These are phyloP conservation scores for Euwallacea fornicatus DNA, from an alignment of 1,140 invertebrate genomes.

Conservation along the genomic window DNA sequence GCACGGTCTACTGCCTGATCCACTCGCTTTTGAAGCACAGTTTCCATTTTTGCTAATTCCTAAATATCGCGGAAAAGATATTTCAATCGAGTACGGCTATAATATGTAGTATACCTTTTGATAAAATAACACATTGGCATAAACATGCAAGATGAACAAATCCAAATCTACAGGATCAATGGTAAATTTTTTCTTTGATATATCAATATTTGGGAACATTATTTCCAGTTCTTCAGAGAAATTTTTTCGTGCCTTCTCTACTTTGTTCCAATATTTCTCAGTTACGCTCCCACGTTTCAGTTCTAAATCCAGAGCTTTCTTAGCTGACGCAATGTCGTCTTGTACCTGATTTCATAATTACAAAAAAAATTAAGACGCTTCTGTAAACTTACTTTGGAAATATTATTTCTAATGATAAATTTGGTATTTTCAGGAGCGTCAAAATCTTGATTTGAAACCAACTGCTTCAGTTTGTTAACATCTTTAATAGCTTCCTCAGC, in stretches of 20 bases:
- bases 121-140: conserved; percentile 65
- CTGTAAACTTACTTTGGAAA: conserved; percentile 58
- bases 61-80: neutral
- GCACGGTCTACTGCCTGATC: conserved; percentile 64
- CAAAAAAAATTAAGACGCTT: neutral
- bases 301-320: conserved; percentile 61
- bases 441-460: conserved; percentile 49
- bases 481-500: conserved; percentile 54
- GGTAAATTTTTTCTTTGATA: conserved; percentile 65
- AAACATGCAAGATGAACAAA: conserved; percentile 67
- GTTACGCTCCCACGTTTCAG: conserved; percentile 60
- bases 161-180: conserved; percentile 67
- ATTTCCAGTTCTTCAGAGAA: conserved; percentile 73
- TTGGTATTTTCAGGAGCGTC: conserved; percentile 52
- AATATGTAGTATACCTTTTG: conserved; percentile 57
- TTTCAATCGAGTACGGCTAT: neutral
- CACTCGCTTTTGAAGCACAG: conserved; percentile 63
- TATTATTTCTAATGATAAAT: conserved; percentile 56
- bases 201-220: conserved; percentile 70
- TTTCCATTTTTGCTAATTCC: conserved; percentile 69
- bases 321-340: conserved; percentile 62
- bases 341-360: conserved; percentile 54
- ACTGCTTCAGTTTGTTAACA: conserved; percentile 39
- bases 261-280: conserved; percentile 71
- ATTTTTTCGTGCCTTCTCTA: conserved; percentile 67